A percentile compares a stretch with the other conserved stretches of the same genome.
Conservation (phyloP, 35 echinoderm and acorn worm genomes). For the Heliocidaris tuberculata region DNA sequence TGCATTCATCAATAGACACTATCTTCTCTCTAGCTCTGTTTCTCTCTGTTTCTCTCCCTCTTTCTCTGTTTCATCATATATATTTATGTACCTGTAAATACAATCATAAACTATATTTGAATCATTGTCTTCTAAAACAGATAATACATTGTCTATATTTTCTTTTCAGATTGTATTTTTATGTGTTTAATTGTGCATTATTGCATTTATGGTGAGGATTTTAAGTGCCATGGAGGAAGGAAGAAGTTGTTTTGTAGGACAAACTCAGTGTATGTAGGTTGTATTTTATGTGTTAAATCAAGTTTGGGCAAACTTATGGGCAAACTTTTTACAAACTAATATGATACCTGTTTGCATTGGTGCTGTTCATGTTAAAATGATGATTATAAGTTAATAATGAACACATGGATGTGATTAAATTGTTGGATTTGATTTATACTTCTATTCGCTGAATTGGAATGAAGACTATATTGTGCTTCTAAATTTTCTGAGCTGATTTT, state of each 20-base stretch:
- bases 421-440: not conserved
- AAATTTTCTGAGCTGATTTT: not conserved
- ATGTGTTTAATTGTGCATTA: not conserved
- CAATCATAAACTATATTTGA: slow-evolving; percentile 28
- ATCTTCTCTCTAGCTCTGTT: not conserved
- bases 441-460: not conserved
- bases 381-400: not conserved
- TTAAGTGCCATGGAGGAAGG: not conserved
- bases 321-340: not conserved
- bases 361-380: not conserved
- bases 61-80: not conserved
- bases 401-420: not conserved
- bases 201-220: not conserved
- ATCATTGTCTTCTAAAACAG: slow-evolving; percentile 26
- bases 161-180: slow-evolving; percentile 23
- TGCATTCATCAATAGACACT: not conserved
- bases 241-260: not conserved
- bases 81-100: slow-evolving; percentile 24
- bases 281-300: not conserved
- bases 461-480: not conserved
- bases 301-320: not conserved
- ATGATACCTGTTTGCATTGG: not conserved
- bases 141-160: slow-evolving; percentile 35
- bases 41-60: not conserved
- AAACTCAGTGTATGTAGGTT: not conserved